A percentile compares a stretch with the other conserved stretches of the same genome.
These are phyloP conservation scores for Cepaea nemoralis DNA, from an alignment of 1,140 invertebrate species.

Conservation along the genomic window DNA sequence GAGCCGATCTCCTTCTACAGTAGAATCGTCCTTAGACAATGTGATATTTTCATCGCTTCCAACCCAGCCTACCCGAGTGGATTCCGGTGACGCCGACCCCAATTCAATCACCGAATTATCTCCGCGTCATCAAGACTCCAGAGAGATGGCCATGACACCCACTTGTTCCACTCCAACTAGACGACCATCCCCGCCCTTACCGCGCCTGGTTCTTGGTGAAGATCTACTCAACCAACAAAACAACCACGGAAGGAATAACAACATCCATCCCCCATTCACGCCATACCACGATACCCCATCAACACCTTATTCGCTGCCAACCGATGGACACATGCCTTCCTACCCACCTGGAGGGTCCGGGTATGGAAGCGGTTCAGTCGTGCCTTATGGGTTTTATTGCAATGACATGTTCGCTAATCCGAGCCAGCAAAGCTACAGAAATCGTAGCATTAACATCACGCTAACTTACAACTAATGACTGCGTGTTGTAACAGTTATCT, in stretches of 20 bases:
- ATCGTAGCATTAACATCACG: slow-evolving; percentile 68
- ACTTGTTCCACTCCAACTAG: slow-evolving; percentile 4
- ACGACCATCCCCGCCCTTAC: background rate
- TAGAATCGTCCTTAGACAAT: slow-evolving; percentile 17
- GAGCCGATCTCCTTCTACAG: background rate
- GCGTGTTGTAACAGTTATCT: background rate
- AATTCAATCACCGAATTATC: background rate
- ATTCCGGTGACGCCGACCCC: background rate
- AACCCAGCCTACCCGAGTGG: background rate
- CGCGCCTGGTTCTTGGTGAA: background rate
- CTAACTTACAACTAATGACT: slow-evolving; percentile 62
- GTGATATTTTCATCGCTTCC: slow-evolving; percentile 4
- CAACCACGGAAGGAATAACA: background rate
- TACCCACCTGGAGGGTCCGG: background rate
- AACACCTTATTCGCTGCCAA: background rate
- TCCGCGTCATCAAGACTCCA: background rate
- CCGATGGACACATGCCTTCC: background rate
- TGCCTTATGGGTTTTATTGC: slow-evolving; percentile 15
- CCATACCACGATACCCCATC: slow-evolving; percentile 35
- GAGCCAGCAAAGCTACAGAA: slow-evolving; percentile 54
- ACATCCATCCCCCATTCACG: slow-evolving; percentile 1
- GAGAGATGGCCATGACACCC: background rate
- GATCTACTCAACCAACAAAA: background rate
- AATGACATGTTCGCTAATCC: slow-evolving; percentile 23
- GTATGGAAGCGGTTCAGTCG: background rate